phyloP scores from a whole-genome alignment of 2,113 vertebrate species.

The Lophotis ruficrista region DNA sequence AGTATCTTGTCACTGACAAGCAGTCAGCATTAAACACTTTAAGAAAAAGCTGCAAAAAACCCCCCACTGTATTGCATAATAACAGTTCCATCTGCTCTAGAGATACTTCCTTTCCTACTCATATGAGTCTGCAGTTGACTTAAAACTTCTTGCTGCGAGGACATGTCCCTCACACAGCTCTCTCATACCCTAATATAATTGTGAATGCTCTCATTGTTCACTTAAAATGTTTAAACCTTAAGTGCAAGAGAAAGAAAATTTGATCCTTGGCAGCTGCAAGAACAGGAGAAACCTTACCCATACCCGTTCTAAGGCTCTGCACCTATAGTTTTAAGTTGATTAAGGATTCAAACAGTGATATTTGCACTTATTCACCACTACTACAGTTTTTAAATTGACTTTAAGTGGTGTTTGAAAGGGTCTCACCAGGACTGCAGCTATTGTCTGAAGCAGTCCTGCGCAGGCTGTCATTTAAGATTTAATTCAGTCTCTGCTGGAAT shows the following conservation, averaged over 20 bases:
- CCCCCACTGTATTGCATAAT: not conserved
- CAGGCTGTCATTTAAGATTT: not conserved
- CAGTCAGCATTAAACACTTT: not conserved
- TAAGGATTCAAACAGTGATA: not conserved
- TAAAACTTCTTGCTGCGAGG: not conserved
- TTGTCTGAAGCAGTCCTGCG: not conserved
- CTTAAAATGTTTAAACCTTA: not conserved
- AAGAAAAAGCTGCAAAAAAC: not conserved
- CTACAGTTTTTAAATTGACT: not conserved
- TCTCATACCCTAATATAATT: not conserved
- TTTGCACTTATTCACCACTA: not conserved
- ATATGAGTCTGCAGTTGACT: not conserved
- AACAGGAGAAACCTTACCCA: not conserved
- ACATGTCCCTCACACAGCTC: not conserved
- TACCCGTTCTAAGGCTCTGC: not conserved
- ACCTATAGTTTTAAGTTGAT: not conserved
- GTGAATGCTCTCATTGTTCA: not conserved
- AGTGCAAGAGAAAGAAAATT: not conserved
- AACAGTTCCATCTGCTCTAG: not conserved
- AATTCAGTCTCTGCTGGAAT: not conserved
- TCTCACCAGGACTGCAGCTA: not conserved
- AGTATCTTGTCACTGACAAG: slow-evolving; percentile 4
- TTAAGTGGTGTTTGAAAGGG: not conserved
- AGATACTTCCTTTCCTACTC: not conserved
- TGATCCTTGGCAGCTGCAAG: not conserved